A percentile compares a stretch with the other conserved stretches of the same genome.
phyloP scores from a whole-genome alignment of 2,797 vertebrate genomes.

The Cryptoprocta ferox region DNA sequence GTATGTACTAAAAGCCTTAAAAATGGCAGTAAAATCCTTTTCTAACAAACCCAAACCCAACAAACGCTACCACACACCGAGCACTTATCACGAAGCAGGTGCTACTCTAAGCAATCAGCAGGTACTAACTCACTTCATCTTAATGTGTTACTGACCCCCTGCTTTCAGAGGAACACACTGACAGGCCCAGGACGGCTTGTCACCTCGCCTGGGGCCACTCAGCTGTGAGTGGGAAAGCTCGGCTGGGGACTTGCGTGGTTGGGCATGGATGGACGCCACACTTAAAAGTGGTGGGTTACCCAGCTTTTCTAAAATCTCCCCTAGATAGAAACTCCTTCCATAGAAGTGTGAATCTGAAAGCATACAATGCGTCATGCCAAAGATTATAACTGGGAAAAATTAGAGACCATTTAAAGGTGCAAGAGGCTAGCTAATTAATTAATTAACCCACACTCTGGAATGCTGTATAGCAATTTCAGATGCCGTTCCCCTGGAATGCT shows the following conservation, averaged over 20 bases:
- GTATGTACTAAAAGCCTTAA: neutral
- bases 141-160: neutral
- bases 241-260: neutral
- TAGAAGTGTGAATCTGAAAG: neutral
- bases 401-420: neutral
- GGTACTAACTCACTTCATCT: neutral
- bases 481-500: neutral
- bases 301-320: neutral
- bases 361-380: neutral
- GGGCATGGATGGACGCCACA: neutral
- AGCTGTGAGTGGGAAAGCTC: neutral
- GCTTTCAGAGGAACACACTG: neutral
- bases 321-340: neutral
- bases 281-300: neutral
- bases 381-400: neutral
- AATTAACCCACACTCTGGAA: neutral
- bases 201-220: neutral
- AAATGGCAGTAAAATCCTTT: neutral
- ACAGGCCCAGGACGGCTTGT: neutral
- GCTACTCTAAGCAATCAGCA: neutral
- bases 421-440: neutral
- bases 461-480: neutral
- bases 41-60: neutral
- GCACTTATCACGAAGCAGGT: neutral
- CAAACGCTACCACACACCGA: neutral